Evolutionary conservation across 2,888 invertebrate species (phyloP).

Genomic region (Spodoptera littoralis): DNA sequence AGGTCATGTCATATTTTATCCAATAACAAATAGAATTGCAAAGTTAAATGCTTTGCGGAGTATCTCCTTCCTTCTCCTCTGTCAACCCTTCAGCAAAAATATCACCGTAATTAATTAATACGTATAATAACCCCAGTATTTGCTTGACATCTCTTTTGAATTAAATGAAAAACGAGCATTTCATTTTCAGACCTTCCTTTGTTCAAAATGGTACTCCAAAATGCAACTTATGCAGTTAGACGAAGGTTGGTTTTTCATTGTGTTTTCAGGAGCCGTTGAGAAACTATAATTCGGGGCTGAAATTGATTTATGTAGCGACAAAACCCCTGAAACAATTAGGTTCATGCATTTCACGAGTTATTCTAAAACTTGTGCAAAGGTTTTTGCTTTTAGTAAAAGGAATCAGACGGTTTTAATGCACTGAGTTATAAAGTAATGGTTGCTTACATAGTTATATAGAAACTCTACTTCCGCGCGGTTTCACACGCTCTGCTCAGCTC

Average conservation of each 20-base stretch:
- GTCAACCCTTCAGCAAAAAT: conserved; percentile 45
- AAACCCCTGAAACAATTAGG: conserved; percentile 53
- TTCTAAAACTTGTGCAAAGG: conserved; percentile 29
- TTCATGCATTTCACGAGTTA: conserved; percentile 41
- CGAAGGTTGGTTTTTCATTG: conserved; percentile 19
- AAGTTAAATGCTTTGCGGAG: conserved; percentile 11
- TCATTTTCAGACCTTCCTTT: conserved; percentile 63
- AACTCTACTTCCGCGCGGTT: too few relatives aligned
- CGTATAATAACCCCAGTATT: conserved; percentile 53
- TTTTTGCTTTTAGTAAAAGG: background rate
- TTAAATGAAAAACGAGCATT: conserved; percentile 72
- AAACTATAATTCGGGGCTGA: conserved; percentile 56
- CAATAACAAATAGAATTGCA: conserved; percentile 29
- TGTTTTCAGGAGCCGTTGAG: conserved; percentile 11
- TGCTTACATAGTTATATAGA: too few relatives aligned
- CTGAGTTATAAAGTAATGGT: too few relatives aligned
- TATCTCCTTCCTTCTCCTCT: conserved; percentile 34
- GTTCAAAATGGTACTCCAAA: conserved; percentile 15
- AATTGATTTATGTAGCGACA: conserved; percentile 60
- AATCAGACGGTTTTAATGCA: too few relatives aligned
- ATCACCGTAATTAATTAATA: conserved; percentile 51
- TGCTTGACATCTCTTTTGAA: conserved; percentile 69
- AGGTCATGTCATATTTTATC: background rate
- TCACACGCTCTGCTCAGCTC: too few relatives aligned
- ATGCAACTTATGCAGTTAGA: fast-evolving